Percentiles rank a stretch among this genome's conserved stretches.
Evolutionary conservation across 2,113 vertebrate species (phyloP).

Genomic region (Procavia capensis): DNA sequence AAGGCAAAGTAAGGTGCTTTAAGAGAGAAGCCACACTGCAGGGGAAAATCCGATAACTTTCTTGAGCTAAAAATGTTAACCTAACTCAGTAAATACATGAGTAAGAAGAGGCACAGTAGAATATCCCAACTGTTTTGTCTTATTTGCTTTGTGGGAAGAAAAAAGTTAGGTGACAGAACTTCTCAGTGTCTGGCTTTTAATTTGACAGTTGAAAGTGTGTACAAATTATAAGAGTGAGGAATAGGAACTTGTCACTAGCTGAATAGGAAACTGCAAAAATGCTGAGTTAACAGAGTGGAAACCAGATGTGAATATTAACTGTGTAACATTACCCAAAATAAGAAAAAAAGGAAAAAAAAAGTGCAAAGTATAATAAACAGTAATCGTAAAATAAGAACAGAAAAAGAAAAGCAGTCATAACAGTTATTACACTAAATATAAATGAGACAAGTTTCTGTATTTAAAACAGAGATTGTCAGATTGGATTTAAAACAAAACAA

Average conservation of each 20-base stretch:
- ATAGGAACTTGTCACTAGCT: neutral
- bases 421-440: constrained; percentile 42
- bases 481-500: neutral
- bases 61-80: neutral
- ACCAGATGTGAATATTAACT: neutral
- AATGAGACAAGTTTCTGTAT: constrained; percentile 25
- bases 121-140: neutral
- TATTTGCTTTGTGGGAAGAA: neutral
- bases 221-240: neutral
- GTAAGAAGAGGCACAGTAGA: neutral
- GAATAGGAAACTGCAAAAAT: neutral
- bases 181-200: neutral
- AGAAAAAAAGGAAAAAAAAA: neutral
- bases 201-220: neutral
- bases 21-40: neutral
- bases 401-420: neutral
- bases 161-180: neutral
- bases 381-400: neutral
- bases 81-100: neutral
- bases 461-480: neutral
- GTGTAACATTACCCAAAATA: neutral
- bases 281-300: neutral
- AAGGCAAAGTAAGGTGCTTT: neutral
- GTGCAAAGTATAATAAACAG: neutral
- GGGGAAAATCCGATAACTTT: neutral